These are phyloP conservation scores for Sebastes fasciatus DNA, from an alignment of 2,113 vertebrate species.

Conservation along the genomic window DNA sequence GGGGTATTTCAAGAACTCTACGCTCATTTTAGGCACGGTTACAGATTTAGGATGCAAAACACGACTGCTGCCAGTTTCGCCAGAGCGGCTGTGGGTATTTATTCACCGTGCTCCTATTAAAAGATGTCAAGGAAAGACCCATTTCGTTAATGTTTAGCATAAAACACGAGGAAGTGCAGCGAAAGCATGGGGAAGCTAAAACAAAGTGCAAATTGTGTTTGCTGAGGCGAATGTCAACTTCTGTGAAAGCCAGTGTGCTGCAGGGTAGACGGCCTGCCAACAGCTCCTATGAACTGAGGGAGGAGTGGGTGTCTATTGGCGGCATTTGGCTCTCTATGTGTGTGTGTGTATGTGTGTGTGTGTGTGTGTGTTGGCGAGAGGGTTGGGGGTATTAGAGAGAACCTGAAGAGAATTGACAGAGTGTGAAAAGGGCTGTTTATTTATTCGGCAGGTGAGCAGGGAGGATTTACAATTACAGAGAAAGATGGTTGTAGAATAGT, in stretches of 20 bases:
- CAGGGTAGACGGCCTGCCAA: slow-evolving; percentile 56
- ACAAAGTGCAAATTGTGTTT: slow-evolving; percentile 71
- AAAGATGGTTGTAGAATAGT: background rate
- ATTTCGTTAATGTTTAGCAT: slow-evolving; percentile 52
- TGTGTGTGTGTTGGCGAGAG: background rate
- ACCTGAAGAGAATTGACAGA: slow-evolving; percentile 29
- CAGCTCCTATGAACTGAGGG: slow-evolving; percentile 54
- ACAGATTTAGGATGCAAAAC: background rate
- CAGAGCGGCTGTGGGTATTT: background rate
- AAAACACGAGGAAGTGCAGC: slow-evolving; percentile 42
- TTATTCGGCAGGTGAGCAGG: slow-evolving; percentile 47
- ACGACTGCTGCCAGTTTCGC: background rate
- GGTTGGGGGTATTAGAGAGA: background rate
- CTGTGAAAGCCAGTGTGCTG: slow-evolving; percentile 61
- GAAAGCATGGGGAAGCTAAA: slow-evolving; percentile 34
- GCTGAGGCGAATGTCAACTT: slow-evolving; percentile 68
- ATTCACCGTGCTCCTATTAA: slow-evolving; percentile 14
- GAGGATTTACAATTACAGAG: slow-evolving; percentile 29
- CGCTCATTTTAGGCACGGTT: background rate
- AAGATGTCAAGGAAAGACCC: background rate
- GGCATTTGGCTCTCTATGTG: slow-evolving; percentile 43
- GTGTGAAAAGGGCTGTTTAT: slow-evolving; percentile 49
- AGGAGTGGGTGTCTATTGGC: slow-evolving; percentile 23
- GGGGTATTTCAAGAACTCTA: background rate
- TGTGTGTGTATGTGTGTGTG: slow-evolving; percentile 4